Evolutionary conservation across 2,113 vertebrate species (phyloP).

Genomic region (Strix aluco): DNA sequence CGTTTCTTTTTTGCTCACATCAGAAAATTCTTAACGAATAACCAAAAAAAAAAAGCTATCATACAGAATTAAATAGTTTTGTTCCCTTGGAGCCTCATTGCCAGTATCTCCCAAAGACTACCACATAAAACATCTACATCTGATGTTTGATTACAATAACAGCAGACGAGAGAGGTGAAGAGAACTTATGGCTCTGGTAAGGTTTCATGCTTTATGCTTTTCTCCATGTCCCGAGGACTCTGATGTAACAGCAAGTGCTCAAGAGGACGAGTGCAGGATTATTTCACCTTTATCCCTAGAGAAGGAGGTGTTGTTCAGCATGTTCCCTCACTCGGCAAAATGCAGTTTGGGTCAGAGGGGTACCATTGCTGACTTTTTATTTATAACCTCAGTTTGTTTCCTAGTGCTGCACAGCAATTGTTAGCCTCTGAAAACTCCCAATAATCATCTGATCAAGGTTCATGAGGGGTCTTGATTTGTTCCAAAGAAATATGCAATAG

Average conservation of each 20-base stretch:
- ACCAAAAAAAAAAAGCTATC: neutral
- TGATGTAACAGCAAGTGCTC: neutral
- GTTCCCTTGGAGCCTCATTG: neutral
- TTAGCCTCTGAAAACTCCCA: neutral
- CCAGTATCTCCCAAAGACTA: neutral
- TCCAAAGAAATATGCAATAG: neutral
- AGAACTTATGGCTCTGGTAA: neutral
- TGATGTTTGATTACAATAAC: neutral
- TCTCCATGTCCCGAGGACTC: neutral
- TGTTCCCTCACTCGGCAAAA: neutral
- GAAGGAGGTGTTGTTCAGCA: neutral
- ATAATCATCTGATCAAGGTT: neutral
- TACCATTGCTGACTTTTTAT: neutral
- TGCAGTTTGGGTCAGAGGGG: neutral
- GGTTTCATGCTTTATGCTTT: neutral
- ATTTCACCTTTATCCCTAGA: neutral
- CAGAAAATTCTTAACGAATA: neutral
- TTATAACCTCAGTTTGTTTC: neutral
- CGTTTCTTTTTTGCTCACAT: neutral
- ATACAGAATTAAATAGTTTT: neutral
- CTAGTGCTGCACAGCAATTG: neutral
- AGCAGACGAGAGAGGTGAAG: fast-evolving
- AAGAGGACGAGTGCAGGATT: neutral
- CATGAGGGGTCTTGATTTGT: neutral
- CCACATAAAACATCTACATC: neutral